Evolutionary conservation across 2,113 vertebrate genomes (phyloP).

Genomic region (Edolisoma coerulescens): DNA sequence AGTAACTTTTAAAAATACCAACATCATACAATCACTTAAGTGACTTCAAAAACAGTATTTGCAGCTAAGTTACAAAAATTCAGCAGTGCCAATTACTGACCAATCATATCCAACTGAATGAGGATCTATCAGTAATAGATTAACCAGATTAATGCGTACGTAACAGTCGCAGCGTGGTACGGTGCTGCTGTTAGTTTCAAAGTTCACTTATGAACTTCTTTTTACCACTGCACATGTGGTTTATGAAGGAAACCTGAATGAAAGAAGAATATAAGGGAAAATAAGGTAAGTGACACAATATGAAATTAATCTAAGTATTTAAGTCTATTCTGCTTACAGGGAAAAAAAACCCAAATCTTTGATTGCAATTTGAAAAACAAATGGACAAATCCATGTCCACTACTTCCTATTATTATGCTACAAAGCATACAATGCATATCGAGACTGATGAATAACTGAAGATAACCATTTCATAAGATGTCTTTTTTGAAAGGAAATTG

Average conservation of each 20-base stretch:
- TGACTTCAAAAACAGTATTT: neutral
- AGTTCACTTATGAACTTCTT: slow-evolving; percentile 53
- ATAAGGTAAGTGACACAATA: slow-evolving; percentile 47
- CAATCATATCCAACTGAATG: neutral
- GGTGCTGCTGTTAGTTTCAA: slow-evolving; percentile 17
- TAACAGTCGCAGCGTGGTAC: slow-evolving; percentile 57
- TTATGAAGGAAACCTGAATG: neutral
- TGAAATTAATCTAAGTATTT: neutral
- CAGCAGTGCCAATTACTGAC: neutral
- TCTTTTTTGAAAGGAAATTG: neutral
- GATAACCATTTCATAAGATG: neutral
- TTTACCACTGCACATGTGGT: neutral
- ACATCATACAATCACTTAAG: neutral
- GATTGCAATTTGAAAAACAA: neutral
- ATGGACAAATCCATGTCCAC: neutral
- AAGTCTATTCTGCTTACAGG: neutral
- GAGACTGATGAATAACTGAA: neutral
- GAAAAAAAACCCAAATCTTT: neutral
- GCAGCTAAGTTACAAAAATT: neutral
- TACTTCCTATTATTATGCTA: neutral
- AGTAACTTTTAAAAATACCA: neutral
- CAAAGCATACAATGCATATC: neutral
- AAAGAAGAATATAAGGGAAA: neutral
- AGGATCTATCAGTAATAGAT: slow-evolving; percentile 68
- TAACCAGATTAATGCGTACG: slow-evolving; percentile 63